These are phyloP conservation scores for Anisognathus igniventris DNA, from an alignment of 2,797 vertebrate species.

Conservation along the genomic window DNA sequence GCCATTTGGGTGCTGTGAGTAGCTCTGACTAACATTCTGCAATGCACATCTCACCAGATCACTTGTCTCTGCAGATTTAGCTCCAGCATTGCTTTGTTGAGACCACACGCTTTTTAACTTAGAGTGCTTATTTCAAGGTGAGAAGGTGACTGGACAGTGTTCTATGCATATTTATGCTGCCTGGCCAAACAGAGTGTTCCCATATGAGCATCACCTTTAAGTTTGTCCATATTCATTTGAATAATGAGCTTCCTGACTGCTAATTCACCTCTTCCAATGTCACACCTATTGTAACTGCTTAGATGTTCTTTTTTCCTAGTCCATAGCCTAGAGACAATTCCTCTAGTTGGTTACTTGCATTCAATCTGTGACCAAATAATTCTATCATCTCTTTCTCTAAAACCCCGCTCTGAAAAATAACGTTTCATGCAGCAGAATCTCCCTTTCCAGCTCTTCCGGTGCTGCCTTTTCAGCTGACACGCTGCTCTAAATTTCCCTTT, in stretches of 20 bases:
- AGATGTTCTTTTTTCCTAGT: not conserved
- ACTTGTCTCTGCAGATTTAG: constrained; percentile 18
- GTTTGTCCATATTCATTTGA: not conserved
- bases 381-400: not conserved
- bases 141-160: not conserved
- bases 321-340: not conserved
- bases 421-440: not conserved
- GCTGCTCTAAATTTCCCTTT: not conserved
- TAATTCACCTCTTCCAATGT: not conserved
- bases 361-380: not conserved
- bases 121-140: not conserved
- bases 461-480: not conserved
- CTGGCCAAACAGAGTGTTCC: not conserved
- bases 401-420: not conserved
- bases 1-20: not conserved
- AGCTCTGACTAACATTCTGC: not conserved
- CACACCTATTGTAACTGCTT: not conserved
- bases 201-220: not conserved
- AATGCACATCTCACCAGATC: not conserved
- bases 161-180: constrained; percentile 4
- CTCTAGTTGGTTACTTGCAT: not conserved
- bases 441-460: not conserved
- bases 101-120: not conserved
- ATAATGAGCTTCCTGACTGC: constrained; percentile 6
- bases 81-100: not conserved